Percentiles rank a stretch among this genome's conserved stretches.
Conservation (phyloP, 1,140 invertebrate genomes). For the Nymphalis io region DNA sequence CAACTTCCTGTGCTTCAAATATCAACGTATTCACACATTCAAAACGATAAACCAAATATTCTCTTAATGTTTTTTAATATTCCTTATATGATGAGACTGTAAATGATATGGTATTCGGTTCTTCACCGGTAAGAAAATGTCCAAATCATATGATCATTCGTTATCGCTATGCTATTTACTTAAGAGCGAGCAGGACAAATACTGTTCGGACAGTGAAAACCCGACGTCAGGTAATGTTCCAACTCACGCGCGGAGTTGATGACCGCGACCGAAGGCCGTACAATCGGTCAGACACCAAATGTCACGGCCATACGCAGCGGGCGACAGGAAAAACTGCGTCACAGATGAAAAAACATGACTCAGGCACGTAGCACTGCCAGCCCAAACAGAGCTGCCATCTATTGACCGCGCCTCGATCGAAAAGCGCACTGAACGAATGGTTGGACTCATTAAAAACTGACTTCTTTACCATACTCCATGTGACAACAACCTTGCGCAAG, state of each 20-base stretch:
- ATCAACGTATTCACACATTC: background rate
- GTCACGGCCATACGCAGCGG: slow-evolving; percentile 66
- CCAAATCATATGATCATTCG: background rate
- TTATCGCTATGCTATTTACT: background rate
- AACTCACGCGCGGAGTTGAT: slow-evolving; percentile 68
- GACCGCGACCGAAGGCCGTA: slow-evolving; percentile 74
- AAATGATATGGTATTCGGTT: slow-evolving; percentile 15
- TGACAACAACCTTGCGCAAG: slow-evolving; percentile 58
- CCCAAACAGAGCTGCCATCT: slow-evolving; percentile 25
- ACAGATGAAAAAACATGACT: slow-evolving; percentile 76
- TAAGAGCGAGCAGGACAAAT: slow-evolving; percentile 40
- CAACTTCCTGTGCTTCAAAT: slow-evolving; percentile 28
- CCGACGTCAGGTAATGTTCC: slow-evolving; percentile 56
- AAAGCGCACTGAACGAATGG: background rate
- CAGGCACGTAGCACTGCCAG: slow-evolving; percentile 38
- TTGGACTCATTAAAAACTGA: slow-evolving; percentile 5
- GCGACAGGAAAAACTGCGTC: slow-evolving; percentile 73
- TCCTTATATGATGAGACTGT: background rate
- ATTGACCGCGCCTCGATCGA: slow-evolving; percentile 1
- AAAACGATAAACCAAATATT: background rate
- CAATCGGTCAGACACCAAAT: slow-evolving; percentile 79
- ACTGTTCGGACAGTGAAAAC: slow-evolving; percentile 49
- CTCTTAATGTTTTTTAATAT: background rate
- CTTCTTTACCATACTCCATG: background rate
- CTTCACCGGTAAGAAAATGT: slow-evolving; percentile 30